Conservation (phyloP, 2,113 vertebrate genomes). For the Lipophrys pholis region DNA sequence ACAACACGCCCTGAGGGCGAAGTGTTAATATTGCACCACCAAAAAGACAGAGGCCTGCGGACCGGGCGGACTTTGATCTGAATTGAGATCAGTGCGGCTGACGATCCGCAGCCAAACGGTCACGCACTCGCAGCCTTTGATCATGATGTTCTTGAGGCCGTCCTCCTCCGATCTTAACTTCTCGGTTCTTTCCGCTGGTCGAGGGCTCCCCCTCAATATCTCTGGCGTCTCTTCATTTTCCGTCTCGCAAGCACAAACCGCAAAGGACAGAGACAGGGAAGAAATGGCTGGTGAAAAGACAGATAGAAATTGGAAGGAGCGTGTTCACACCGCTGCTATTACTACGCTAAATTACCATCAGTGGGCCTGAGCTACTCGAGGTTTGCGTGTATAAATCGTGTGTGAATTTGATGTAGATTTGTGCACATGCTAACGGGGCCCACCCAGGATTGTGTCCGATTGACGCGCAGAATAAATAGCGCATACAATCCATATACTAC, state of each 20-base stretch:
- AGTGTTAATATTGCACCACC: slow-evolving; percentile 53
- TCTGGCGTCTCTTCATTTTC: slow-evolving; percentile 37
- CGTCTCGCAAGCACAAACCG: slow-evolving; percentile 43
- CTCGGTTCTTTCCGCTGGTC: slow-evolving; percentile 48
- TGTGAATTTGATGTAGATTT: not conserved
- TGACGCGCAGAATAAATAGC: not conserved
- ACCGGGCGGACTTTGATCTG: slow-evolving; percentile 65
- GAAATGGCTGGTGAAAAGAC: slow-evolving; percentile 35
- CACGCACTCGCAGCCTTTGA: slow-evolving; percentile 63
- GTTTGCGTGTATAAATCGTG: no score
- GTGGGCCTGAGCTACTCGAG: no score
- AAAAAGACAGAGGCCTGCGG: slow-evolving; percentile 38
- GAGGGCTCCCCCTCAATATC: slow-evolving; percentile 50
- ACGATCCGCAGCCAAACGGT: slow-evolving; percentile 60
- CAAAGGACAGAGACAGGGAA: slow-evolving; percentile 47
- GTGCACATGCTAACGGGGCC: no score
- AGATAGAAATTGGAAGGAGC: slow-evolving; percentile 41
- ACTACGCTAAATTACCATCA: not conserved
- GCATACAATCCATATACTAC: not conserved
- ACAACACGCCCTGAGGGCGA: slow-evolving; percentile 58
- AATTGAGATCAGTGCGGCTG: slow-evolving; percentile 53
- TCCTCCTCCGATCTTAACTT: slow-evolving; percentile 45
- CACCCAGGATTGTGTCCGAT: no score
- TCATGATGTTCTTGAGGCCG: slow-evolving; percentile 56
- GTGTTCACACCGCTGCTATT: slow-evolving; percentile 56